Percentiles rank a stretch among this genome's conserved stretches.
phyloP scores from a whole-genome alignment of 2,888 invertebrate species.

The Loripinus fragilis region DNA sequence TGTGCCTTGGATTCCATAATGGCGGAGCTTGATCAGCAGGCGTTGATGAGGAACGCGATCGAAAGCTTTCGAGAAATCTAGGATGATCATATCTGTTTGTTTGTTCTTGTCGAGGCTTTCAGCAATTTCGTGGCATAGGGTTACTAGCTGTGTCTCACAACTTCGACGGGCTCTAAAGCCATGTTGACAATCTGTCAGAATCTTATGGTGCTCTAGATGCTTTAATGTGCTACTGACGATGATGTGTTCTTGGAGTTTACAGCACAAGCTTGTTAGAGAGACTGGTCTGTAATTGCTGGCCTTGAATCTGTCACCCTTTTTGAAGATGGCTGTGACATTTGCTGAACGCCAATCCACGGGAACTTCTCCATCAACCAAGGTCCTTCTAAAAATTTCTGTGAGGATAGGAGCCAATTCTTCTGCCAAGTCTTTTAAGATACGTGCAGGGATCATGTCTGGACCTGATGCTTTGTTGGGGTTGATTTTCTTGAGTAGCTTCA shows the following conservation, averaged over 20 bases:
- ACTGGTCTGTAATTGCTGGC: conserved; percentile 33
- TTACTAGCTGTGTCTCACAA: too few relatives aligned
- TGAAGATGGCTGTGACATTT: conserved; percentile 28
- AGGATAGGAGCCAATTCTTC: conserved; percentile 26
- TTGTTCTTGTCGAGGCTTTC: too few relatives aligned
- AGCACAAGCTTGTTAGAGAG: conserved; percentile 12
- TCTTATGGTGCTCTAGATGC: background rate
- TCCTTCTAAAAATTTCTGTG: conserved; percentile 15
- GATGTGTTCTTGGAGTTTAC: conserved; percentile 21
- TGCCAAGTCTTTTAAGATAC: conserved; percentile 25
- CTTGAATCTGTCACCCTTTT: conserved; percentile 32
- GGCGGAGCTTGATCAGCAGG: too few relatives aligned
- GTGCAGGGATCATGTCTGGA: conserved; percentile 25
- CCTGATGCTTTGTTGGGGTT: conserved; percentile 29
- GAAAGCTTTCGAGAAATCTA: too few relatives aligned
- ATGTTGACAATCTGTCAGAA: too few relatives aligned
- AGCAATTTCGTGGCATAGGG: too few relatives aligned
- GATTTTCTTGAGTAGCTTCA: conserved; percentile 22
- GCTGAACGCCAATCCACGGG: conserved; percentile 34
- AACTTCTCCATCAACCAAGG: conserved; percentile 23
- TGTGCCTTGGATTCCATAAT: too few relatives aligned
- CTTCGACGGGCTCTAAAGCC: too few relatives aligned
- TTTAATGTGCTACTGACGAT: conserved; percentile 20
- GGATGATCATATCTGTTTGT: too few relatives aligned
- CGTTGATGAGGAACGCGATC: too few relatives aligned